Percentiles rank a stretch among this genome's conserved stretches.
phyloP scores from a whole-genome alignment of 2,888 invertebrate genomes.

The Drepanosiphum platanoidis region DNA sequence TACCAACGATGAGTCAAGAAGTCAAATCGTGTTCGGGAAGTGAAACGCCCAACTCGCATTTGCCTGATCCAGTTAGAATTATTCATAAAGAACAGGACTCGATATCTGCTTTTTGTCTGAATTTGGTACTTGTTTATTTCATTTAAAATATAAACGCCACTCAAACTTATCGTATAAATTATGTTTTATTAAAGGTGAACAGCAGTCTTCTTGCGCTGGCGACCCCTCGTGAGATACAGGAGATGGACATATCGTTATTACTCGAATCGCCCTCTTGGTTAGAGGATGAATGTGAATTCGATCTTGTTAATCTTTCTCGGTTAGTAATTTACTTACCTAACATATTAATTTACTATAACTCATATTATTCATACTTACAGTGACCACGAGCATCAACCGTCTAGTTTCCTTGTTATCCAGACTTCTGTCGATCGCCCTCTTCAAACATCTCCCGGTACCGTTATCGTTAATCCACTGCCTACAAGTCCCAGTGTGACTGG shows the following conservation, averaged over 20 bases:
- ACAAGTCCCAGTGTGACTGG: conserved; percentile 68
- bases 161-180: not conserved
- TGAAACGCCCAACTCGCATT: conserved; percentile 64
- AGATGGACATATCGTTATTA: conserved; percentile 94
- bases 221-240: conserved; percentile 95
- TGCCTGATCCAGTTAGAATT: conserved; percentile 88
- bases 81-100: conserved; percentile 99
- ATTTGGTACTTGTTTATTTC: conserved; percentile 74
- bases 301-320: conserved; percentile 81
- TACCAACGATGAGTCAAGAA: conserved; percentile 62
- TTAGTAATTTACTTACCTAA: conserved; percentile 67
- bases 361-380: conserved; percentile 64
- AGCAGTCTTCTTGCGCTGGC: conserved; percentile 88
- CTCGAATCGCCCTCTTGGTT: conserved; percentile 93
- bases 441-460: conserved; percentile 67
- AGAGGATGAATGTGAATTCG: conserved; percentile 97
- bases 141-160: conserved; percentile 28
- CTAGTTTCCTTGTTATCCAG: conserved; percentile 91
- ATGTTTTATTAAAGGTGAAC: conserved; percentile 72
- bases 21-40: conserved; percentile 61
- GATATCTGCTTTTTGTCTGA: conserved; percentile 95
- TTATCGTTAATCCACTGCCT: conserved; percentile 70
- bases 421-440: conserved; percentile 72
- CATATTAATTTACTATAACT: not conserved
- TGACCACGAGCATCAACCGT: conserved; percentile 79